Conservation (phyloP, 2,888 invertebrate species). For the Pyrocoelia pectoralis region DNA sequence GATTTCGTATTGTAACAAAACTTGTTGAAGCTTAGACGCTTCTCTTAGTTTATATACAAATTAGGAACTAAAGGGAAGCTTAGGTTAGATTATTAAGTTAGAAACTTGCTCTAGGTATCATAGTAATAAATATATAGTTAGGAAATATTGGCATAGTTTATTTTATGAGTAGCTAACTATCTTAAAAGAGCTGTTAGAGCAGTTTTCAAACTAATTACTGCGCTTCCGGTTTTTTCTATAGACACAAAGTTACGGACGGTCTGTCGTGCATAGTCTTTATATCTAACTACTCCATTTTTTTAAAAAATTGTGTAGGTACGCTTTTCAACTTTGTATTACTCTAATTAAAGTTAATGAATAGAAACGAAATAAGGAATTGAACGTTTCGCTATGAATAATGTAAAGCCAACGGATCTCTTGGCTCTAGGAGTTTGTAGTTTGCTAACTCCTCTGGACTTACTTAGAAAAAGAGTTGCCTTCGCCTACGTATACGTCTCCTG, state of each 20-base stretch:
- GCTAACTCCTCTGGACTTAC: slow-evolving; percentile 17
- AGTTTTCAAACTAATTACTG: background rate
- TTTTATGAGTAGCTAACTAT: slow-evolving; percentile 29
- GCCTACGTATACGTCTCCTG: background rate
- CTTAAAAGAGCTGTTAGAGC: slow-evolving; percentile 27
- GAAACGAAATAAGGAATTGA: slow-evolving; percentile 8
- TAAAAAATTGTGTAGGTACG: background rate
- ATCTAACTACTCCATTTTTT: too few relatives aligned
- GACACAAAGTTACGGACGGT: too few relatives aligned
- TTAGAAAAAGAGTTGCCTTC: slow-evolving; percentile 16
- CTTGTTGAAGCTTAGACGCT: slow-evolving; percentile 12
- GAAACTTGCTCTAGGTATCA: slow-evolving; percentile 44
- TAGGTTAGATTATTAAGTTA: slow-evolving; percentile 49
- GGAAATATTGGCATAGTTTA: slow-evolving; percentile 35
- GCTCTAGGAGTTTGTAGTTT: slow-evolving; percentile 27
- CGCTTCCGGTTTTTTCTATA: too few relatives aligned
- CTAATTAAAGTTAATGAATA: background rate
- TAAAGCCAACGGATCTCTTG: slow-evolving; percentile 23
- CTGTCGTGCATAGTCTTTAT: too few relatives aligned
- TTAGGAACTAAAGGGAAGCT: slow-evolving; percentile 47
- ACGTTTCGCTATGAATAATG: slow-evolving; percentile 13
- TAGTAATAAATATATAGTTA: slow-evolving; percentile 40
- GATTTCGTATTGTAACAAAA: slow-evolving; percentile 7
- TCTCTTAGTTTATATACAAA: slow-evolving; percentile 44
- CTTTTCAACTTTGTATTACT: too few relatives aligned